Evolutionary conservation across 2,797 vertebrate genomes (phyloP).

Genomic region (Falco rusticolus): DNA sequence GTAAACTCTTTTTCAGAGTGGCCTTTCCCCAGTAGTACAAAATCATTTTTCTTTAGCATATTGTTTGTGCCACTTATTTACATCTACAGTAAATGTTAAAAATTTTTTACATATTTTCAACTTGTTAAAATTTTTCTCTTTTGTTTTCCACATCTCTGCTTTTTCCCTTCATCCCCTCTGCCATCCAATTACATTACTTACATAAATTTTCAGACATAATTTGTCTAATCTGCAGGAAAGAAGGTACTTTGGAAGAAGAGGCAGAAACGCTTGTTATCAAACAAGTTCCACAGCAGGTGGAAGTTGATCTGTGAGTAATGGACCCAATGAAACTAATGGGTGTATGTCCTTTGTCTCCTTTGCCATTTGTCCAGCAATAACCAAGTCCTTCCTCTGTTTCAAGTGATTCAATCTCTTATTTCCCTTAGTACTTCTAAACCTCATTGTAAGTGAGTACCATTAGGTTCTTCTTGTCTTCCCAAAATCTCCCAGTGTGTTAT

Average conservation of each 20-base stretch:
- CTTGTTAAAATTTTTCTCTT: background rate
- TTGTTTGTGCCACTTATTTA: background rate
- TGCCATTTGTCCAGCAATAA: background rate
- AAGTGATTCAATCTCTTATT: background rate
- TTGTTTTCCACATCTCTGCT: background rate
- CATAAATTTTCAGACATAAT: background rate
- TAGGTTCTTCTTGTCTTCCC: background rate
- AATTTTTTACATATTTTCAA: background rate
- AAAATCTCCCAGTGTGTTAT: background rate
- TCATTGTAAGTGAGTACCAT: background rate
- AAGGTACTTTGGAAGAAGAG: background rate
- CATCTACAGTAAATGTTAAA: background rate
- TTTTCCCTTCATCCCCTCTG: background rate
- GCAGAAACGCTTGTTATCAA: background rate
- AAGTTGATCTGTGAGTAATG: background rate
- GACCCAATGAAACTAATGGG: background rate
- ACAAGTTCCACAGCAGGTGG: background rate
- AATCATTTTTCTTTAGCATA: background rate
- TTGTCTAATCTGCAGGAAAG: background rate
- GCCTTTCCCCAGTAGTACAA: background rate
- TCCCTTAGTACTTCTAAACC: fast-evolving
- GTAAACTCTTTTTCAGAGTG: background rate
- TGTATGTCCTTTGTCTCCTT: background rate
- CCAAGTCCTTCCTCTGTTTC: background rate
- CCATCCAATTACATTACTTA: background rate